Conservation (phyloP, 2,888 invertebrate species). For the Adelognathus sp. region DNA sequence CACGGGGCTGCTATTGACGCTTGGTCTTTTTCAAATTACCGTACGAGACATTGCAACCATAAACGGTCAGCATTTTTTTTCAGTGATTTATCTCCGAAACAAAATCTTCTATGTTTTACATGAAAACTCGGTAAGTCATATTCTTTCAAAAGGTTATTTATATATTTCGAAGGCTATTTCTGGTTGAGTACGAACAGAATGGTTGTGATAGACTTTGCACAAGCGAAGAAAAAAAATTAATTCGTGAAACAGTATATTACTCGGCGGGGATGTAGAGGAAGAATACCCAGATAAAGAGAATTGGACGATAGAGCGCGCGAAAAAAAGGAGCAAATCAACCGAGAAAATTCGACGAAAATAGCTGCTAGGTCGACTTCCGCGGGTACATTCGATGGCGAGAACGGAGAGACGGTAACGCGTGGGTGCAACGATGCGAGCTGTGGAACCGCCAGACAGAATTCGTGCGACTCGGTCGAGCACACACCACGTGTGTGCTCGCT, state of each 20-base stretch:
- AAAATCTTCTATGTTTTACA: no score
- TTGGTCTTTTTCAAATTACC: not conserved
- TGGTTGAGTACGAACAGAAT: not conserved
- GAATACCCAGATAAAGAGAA: slow-evolving; percentile 12
- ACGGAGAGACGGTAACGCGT: slow-evolving; percentile 43
- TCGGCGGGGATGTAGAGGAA: not conserved
- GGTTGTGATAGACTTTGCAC: no score
- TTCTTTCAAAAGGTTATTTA: no score
- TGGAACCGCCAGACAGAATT: slow-evolving; percentile 47
- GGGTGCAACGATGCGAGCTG: slow-evolving; percentile 48
- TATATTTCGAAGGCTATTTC: no score
- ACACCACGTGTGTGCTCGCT: slow-evolving; percentile 43
- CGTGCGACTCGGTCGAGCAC: slow-evolving; percentile 35
- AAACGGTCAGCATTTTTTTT: no score
- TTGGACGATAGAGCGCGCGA: not conserved
- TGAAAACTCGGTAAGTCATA: no score
- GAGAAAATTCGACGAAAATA: slow-evolving; percentile 60
- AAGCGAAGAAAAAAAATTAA: no score
- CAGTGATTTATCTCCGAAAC: no score
- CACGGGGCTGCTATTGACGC: not conserved
- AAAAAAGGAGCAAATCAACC: slow-evolving; percentile 36
- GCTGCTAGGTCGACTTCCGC: slow-evolving; percentile 57
- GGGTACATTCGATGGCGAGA: slow-evolving; percentile 37
- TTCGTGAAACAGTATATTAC: not conserved
- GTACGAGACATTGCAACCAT: not conserved